Evolutionary conservation across 2,888 invertebrate species (phyloP).

Genomic region (Heliconius ismenius): DNA sequence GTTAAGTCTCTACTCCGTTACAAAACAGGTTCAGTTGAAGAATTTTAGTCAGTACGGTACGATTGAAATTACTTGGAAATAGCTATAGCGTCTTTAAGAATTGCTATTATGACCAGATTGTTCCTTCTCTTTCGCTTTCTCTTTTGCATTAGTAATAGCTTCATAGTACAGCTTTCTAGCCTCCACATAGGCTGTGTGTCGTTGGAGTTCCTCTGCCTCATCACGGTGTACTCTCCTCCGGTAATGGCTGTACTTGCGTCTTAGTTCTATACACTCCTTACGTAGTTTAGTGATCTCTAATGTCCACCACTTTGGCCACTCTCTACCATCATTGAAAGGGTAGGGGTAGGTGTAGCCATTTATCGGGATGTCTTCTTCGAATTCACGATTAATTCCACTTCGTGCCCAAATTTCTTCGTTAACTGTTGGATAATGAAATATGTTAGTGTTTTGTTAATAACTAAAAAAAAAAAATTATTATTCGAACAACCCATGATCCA

Average conservation of each 20-base stretch:
- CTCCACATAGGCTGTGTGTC: neutral
- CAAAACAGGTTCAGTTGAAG: neutral
- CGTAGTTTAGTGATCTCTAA: neutral
- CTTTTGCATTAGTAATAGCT: neutral
- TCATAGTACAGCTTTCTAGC: neutral
- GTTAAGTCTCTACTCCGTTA: neutral
- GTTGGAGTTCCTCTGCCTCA: neutral
- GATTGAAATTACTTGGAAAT: too few species aligned
- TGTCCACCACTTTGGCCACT: neutral
- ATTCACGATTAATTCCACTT: conserved; percentile 12
- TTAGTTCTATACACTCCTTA: neutral
- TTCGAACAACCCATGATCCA: too few species aligned
- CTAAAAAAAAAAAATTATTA: too few species aligned
- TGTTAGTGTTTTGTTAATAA: neutral
- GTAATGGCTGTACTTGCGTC: conserved; percentile 1
- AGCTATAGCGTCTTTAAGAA: neutral
- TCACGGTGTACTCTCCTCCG: neutral
- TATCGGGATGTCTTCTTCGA: conserved; percentile 4
- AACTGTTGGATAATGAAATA: neutral
- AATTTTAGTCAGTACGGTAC: neutral
- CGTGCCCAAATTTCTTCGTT: conserved; percentile 24
- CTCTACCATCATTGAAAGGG: neutral
- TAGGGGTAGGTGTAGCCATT: conserved; percentile 1
- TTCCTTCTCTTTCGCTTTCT: neutral
- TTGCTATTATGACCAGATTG: neutral